A percentile compares a stretch with the other conserved stretches of the same genome.
Evolutionary conservation across 2,113 vertebrate genomes (phyloP).

Genomic region (Pheucticus melanocephalus): DNA sequence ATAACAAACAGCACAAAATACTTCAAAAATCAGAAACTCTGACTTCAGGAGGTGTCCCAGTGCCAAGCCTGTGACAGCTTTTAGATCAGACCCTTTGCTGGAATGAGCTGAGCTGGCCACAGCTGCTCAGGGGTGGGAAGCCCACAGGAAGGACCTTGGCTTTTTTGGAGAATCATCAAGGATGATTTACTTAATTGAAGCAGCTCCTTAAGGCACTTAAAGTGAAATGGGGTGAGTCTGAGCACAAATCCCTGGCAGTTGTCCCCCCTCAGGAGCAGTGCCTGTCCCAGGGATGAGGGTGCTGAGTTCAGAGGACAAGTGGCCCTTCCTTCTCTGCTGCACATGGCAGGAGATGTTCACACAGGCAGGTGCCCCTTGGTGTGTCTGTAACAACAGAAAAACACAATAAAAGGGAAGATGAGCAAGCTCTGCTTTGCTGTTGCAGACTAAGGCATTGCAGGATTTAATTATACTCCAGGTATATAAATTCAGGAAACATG

Average conservation of each 20-base stretch:
- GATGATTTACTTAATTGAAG: neutral
- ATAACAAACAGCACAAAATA: accelerated
- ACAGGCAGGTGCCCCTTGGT: neutral
- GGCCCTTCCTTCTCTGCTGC: neutral
- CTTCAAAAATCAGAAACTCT: neutral
- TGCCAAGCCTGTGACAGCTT: neutral
- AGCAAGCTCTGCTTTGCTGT: conserved; percentile 55
- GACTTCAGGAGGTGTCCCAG: neutral
- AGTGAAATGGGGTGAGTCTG: neutral
- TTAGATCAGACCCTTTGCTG: neutral
- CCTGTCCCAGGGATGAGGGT: neutral
- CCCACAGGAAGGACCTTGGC: neutral
- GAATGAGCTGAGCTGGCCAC: neutral
- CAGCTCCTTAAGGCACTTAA: neutral
- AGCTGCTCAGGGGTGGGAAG: neutral
- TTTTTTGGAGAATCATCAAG: neutral
- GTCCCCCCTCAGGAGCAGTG: neutral
- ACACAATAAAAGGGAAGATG: conserved; percentile 40
- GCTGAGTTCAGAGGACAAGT: neutral
- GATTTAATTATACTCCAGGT: conserved; percentile 81
- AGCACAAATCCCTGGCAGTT: neutral
- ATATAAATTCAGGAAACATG: conserved; percentile 82
- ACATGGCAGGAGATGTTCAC: neutral
- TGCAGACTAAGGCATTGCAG: conserved; percentile 71
- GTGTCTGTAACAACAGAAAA: neutral